Evolutionary conservation across 2,888 invertebrate species (phyloP), one percentile per base, ranked within the genome.

Genomic region (Biston betularia): DNA sequence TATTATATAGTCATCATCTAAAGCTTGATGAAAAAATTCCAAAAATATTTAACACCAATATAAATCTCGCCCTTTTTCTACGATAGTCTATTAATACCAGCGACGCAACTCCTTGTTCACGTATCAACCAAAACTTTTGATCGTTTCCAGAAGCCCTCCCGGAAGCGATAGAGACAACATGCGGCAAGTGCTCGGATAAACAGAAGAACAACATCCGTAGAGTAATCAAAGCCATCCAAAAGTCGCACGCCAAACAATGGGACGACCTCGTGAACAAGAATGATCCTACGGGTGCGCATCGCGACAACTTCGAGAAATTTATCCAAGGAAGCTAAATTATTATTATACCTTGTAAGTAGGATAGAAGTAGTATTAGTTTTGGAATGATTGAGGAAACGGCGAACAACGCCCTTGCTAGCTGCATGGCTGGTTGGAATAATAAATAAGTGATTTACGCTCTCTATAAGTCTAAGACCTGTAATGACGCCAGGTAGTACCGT

Each of bases 241-340:
- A 95, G 70, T 94, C 96, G 61, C 95, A 96, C 81, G 94, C 95
- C 0, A 94, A 94, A 0, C 92, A 95, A 80, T 97, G 96, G 96
- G 95, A 95, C 3, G 93, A 94, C 58, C 90, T 97, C 14, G 95
- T 96, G 70, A 91, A 89, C 71, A 97, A 96, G 86, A 97, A 95
- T 82, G 97, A 97, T 84, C 96, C 96, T 11, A 89, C 94, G 0
- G 95, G 96, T 61, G 85, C 94, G 66, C 95, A 96, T 91, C 94
- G 94, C 73, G 90, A 81, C 68, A 95, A 94, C 79, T 97, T 96
- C 88, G 94, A 95, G 75, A 93, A 94, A 72, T 94, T 94, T 80
- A 85, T 93, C 73, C 88, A 88, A 63, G 83, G 78, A 65, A 88
- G 85, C 75, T 89, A 89, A 86, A 74, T 62, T 55, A 65, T 58